A percentile compares a stretch with the other conserved stretches of the same genome.
These are phyloP conservation scores for Rhipidura dahli DNA, from an alignment of 2,113 vertebrate genomes.

Conservation along the genomic window DNA sequence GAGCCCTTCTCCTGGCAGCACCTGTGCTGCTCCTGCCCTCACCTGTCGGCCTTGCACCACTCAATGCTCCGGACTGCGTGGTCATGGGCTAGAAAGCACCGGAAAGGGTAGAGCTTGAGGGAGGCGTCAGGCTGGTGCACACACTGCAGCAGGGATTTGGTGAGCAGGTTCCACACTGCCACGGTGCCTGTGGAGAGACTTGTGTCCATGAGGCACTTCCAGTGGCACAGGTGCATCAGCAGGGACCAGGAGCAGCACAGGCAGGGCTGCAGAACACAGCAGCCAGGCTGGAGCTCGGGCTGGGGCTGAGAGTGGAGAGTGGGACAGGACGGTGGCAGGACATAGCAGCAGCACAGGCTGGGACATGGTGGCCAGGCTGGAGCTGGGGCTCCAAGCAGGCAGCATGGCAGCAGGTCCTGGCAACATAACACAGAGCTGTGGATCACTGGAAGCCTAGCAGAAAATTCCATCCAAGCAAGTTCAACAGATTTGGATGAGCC, in stretches of 20 bases:
- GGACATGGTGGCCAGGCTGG: background rate
- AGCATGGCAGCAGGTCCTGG: background rate
- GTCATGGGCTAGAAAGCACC: slow-evolving; percentile 86
- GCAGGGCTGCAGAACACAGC: background rate
- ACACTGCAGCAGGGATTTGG: slow-evolving; percentile 81
- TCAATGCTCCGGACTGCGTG: slow-evolving; percentile 81
- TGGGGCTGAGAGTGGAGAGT: background rate
- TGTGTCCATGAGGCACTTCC: background rate
- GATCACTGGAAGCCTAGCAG: background rate
- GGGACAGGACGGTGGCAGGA: background rate
- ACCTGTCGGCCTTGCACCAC: slow-evolving; percentile 88
- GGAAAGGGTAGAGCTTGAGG: slow-evolving; percentile 84
- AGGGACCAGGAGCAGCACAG: rapidly evolving
- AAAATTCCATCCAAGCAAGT: background rate
- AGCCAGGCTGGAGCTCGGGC: background rate
- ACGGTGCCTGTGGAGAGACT: slow-evolving; percentile 77
- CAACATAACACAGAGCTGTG: background rate
- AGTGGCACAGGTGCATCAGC: rapidly evolving
- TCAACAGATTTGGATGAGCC: background rate
- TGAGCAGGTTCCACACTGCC: slow-evolving; percentile 88
- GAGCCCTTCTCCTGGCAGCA: background rate
- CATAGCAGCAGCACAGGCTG: background rate
- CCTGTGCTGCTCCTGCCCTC: background rate
- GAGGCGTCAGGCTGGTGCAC: slow-evolving; percentile 74
- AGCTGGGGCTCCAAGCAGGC: background rate